Evolutionary conservation across 2,113 vertebrate genomes (phyloP).

Genomic region (Lepus americanus): DNA sequence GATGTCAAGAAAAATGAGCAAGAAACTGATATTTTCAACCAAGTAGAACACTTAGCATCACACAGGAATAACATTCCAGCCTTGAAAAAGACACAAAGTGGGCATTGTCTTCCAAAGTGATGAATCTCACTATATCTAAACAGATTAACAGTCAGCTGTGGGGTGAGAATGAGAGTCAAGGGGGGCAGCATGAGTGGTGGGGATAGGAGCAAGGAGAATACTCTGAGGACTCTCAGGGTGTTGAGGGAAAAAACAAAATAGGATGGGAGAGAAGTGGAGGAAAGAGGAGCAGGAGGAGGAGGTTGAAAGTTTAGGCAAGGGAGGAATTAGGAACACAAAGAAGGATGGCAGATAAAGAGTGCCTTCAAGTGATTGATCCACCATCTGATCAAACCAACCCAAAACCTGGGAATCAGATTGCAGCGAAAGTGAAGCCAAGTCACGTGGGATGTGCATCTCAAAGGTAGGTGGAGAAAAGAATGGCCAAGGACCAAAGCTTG

Average conservation of each 20-base stretch:
- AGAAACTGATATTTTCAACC: constrained; percentile 42
- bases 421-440: neutral
- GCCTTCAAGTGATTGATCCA: neutral
- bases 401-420: neutral
- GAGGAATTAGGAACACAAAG: neutral
- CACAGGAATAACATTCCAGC: neutral
- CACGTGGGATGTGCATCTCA: neutral
- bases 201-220: neutral
- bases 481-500: neutral
- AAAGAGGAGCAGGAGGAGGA: neutral
- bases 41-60: constrained; percentile 10
- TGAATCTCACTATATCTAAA: constrained; percentile 15
- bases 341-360: neutral
- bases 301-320: neutral
- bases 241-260: neutral
- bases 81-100: constrained; percentile 48
- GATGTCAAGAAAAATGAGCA: constrained; percentile 21
- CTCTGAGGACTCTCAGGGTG: neutral
- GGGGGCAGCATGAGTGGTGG: neutral
- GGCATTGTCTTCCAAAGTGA: constrained; percentile 57
- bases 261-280: neutral
- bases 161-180: neutral
- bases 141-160: constrained; percentile 63
- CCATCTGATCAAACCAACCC: neutral
- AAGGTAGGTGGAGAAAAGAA: neutral